Evolutionary conservation across 2,888 invertebrate species (phyloP), one percentile per base, ranked within the genome.

Genomic region (Caenorhabditis sp.): DNA sequence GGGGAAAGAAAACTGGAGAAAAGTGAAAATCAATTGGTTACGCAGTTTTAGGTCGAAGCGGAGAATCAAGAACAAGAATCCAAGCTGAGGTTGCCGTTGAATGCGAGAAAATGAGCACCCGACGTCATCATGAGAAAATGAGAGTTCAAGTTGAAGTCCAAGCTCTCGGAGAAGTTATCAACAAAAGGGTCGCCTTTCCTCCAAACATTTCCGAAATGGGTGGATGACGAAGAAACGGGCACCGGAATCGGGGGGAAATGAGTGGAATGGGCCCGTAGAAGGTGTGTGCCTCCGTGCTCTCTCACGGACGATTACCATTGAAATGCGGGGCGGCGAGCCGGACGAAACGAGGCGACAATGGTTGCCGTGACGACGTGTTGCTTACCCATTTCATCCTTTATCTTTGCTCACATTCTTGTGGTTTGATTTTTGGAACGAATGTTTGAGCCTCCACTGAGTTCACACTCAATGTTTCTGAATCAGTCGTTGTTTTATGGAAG

Each of bases 301-400:
- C 48, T 62, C 58, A 58, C 35, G 55, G 68, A 68, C 68, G 68
- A 68, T 68, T 68, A 68, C 68, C 68, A 68, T 68, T 68, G 68
- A 68, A 68, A 68, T 68, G 68, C 48, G 66, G 22, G 37, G 55
- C 66, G 66, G 48, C 41, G 56, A 52, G 68, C 50, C 58, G 58
- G 43, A 58, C 65, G 41, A 52, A 55, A 32, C 53, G 43, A 55
- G 46, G 13, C 45, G 45, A 55, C 46, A 30, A 48, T 37, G 46
- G 68, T 68, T 68, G 68, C 58, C 68, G 56, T 52, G 68, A 52
- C 58, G 52, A 68, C 68, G 58, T 66, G 56, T 41, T 66, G 48
- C 41, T 56, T 56, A 48, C 48, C 50, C 48, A 46, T 17, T 56
- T 53, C 65, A 65, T 65, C 58, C 37, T 58, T 66, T 66, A 66